A percentile compares a stretch with the other conserved stretches of the same genome.
Evolutionary conservation across 2,888 invertebrate genomes (phyloP).

Genomic region (Rotaria magnacalcarata): DNA sequence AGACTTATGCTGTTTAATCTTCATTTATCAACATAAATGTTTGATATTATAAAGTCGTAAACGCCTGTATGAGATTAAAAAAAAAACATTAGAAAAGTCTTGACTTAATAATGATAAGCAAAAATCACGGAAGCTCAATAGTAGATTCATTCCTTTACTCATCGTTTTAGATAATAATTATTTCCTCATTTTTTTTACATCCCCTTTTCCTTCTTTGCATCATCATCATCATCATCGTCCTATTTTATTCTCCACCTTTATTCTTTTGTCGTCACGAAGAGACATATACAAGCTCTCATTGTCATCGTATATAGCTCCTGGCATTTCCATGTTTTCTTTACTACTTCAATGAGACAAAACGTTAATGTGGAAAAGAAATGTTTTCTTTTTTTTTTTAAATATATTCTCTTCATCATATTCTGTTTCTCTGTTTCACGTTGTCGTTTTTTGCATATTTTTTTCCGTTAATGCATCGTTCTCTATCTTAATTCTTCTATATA

Average conservation of each 20-base stretch:
- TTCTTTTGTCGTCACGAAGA: not conserved
- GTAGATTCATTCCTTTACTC: not conserved
- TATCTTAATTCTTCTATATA: not conserved
- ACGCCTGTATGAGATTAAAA: not conserved
- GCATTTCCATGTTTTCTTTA: not conserved
- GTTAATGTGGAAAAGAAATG: not conserved
- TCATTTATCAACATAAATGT: not conserved
- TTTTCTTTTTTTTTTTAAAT: not conserved
- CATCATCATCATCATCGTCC: not conserved
- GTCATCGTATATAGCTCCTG: not conserved
- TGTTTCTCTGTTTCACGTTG: not conserved
- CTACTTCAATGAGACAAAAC: not conserved
- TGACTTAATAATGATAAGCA: not conserved
- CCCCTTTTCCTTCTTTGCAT: not conserved
- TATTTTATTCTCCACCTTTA: not conserved
- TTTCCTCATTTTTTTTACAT: not conserved
- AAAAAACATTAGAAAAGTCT: not conserved
- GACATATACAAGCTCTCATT: not conserved
- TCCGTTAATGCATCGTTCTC: not conserved
- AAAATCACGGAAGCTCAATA: not conserved
- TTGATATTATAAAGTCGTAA: not conserved
- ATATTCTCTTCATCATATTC: not conserved
- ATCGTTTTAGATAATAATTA: not conserved
- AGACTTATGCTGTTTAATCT: not conserved
- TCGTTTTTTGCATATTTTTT: not conserved